These are phyloP conservation scores for Lonchura striata DNA, from an alignment of 2,113 vertebrate genomes.

Conservation along the genomic window DNA sequence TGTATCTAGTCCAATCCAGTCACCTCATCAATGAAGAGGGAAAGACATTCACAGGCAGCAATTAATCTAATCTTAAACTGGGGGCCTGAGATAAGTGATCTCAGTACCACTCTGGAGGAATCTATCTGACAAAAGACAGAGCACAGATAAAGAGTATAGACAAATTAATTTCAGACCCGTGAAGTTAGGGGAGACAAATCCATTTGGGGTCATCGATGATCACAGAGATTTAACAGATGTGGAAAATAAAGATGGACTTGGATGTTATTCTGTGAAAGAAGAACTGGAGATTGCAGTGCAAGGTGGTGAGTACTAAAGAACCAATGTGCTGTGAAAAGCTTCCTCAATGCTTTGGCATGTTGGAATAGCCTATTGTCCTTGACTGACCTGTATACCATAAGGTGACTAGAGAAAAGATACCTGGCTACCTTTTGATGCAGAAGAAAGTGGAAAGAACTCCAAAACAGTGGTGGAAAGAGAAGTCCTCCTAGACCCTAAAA, in stretches of 20 bases:
- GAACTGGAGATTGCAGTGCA: background rate
- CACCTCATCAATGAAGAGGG: background rate
- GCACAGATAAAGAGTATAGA: background rate
- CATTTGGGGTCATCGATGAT: background rate
- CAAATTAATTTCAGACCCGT: constrained; percentile 36
- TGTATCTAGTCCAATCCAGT: background rate
- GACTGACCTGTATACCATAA: background rate
- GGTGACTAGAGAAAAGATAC: background rate
- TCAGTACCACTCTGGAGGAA: background rate
- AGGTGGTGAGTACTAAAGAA: background rate
- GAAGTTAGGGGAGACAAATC: background rate
- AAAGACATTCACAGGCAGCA: background rate
- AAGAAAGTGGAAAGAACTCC: background rate
- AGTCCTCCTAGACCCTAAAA: background rate
- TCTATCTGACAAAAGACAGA: background rate
- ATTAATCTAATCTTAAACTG: constrained; percentile 18
- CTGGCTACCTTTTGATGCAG: background rate
- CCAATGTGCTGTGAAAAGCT: background rate
- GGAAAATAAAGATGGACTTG: background rate
- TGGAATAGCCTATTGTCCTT: background rate
- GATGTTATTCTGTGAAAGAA: background rate
- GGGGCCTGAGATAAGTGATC: background rate
- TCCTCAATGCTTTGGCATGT: background rate
- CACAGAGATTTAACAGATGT: background rate
- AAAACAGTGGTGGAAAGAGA: background rate